These are phyloP conservation scores for Corythornis madagascariensis DNA, from an alignment of 2,113 vertebrate species.

Conservation along the genomic window DNA sequence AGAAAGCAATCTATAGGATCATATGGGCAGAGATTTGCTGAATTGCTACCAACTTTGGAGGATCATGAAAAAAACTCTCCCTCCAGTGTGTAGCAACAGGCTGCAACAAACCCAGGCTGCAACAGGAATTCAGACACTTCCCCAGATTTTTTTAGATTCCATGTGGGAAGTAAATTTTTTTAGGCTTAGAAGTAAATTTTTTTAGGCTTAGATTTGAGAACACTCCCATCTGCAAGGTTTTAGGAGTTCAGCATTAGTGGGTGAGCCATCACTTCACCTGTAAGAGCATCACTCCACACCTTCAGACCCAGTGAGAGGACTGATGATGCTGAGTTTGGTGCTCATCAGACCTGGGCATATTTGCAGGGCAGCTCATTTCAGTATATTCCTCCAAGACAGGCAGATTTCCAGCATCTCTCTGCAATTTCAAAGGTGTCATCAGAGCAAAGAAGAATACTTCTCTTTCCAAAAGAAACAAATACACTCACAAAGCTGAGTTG, in stretches of 20 bases:
- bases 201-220: background rate
- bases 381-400: background rate
- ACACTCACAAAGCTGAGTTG: background rate
- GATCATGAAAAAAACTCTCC: background rate
- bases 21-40: background rate
- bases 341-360: fast-evolving
- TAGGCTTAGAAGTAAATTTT: background rate
- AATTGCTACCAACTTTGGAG: background rate
- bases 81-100: background rate
- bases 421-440: background rate
- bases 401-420: background rate
- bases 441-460: background rate
- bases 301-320: fast-evolving
- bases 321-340: background rate
- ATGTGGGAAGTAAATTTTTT: background rate
- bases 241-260: fast-evolving
- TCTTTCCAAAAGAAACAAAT: background rate
- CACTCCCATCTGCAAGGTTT: background rate
- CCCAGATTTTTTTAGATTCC: background rate
- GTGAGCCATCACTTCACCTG: background rate
- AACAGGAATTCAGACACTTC: fast-evolving
- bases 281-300: background rate
- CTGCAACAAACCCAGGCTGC: background rate
- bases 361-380: background rate
- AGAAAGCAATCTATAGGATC: background rate